Conservation (phyloP, 2,797 vertebrate species). For the Phataginus tetradactyla region DNA sequence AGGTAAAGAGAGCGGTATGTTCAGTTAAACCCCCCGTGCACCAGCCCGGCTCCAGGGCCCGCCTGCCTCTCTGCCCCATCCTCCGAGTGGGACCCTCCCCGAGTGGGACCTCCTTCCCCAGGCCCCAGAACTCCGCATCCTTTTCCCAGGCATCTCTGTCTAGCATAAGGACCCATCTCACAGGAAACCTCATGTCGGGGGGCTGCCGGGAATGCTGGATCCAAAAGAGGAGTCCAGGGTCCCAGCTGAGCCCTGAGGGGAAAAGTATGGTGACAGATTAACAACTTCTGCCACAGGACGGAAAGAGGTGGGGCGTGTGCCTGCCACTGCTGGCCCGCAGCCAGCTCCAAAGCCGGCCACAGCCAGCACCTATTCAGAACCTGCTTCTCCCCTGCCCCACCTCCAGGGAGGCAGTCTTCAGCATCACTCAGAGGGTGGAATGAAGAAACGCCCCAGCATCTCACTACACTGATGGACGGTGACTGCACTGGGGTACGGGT, state of each 20-base stretch:
- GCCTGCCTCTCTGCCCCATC: background rate
- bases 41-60: background rate
- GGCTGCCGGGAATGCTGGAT: background rate
- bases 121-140: background rate
- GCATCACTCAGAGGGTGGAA: background rate
- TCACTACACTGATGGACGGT: too few relatives aligned
- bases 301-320: background rate
- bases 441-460: background rate
- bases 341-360: background rate
- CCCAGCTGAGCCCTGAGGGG: background rate
- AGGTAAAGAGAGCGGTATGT: background rate
- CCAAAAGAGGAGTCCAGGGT: background rate
- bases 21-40: background rate
- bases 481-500: too few relatives aligned
- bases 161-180: background rate
- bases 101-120: background rate
- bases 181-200: background rate
- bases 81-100: background rate
- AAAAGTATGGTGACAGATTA: rapidly evolving
- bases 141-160: background rate
- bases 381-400: background rate
- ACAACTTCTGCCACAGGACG: rapidly evolving
- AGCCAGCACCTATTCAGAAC: too few relatives aligned
- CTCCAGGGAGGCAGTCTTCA: background rate
- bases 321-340: background rate